Conservation (phyloP, 1,140 invertebrate genomes). For the Aplysia californica region DNA sequence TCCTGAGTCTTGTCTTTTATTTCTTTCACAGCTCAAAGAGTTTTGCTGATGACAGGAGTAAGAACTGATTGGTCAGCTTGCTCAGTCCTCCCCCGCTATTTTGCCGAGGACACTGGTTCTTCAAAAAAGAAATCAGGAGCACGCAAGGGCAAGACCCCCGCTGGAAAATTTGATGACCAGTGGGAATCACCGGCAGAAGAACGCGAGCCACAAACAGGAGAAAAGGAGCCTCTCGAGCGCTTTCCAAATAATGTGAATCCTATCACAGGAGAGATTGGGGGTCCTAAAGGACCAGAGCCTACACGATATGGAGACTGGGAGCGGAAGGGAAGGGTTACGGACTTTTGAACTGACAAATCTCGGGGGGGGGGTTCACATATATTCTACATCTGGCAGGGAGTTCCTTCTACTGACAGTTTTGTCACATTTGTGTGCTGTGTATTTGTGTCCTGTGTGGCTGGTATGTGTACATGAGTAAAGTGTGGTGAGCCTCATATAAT, state of each 20-base stretch:
- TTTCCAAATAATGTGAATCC: slow-evolving; percentile 93
- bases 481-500: no score
- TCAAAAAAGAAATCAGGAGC: not conserved
- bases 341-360: no score
- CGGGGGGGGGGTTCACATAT: no score
- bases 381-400: no score
- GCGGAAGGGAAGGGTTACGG: slow-evolving; percentile 94
- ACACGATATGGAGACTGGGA: slow-evolving; percentile 99
- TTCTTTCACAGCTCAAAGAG: not conserved
- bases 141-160: slow-evolving; percentile 60
- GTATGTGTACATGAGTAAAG: no score
- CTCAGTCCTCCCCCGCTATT: not conserved
- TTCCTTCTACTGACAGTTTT: no score
- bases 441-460: no score
- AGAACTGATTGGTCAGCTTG: not conserved
- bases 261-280: slow-evolving; percentile 91
- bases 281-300: slow-evolving; percentile 96
- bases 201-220: slow-evolving; percentile 76
- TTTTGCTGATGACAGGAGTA: not conserved
- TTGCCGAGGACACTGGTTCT: not conserved
- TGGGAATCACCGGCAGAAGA: slow-evolving; percentile 51
- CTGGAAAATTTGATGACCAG: slow-evolving; percentile 76
- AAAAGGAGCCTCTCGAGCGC: slow-evolving; percentile 85
- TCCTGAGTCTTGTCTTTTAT: not conserved
- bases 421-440: no score